phyloP scores from a whole-genome alignment of 2,113 vertebrate genomes.

The Oncorhynchus tshawytscha region DNA sequence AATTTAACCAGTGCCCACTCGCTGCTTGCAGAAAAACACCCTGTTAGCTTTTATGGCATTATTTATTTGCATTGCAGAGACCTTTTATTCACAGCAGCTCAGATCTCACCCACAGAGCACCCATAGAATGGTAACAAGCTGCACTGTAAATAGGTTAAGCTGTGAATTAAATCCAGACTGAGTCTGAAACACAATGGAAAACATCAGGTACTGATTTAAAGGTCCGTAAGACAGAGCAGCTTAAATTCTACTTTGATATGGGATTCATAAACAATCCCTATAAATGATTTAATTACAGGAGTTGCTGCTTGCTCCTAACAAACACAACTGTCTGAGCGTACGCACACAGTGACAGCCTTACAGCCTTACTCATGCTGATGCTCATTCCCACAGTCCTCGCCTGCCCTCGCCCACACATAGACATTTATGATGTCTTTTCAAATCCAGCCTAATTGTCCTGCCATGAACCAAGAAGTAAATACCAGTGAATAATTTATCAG shows the following conservation, averaged over 20 bases:
- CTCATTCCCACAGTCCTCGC: neutral
- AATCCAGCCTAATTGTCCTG: slow-evolving; percentile 13
- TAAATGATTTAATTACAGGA: slow-evolving; percentile 39
- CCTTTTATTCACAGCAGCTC: slow-evolving; percentile 40
- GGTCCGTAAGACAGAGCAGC: slow-evolving; percentile 29
- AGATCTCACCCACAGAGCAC: slow-evolving; percentile 24
- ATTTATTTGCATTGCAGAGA: slow-evolving; percentile 64
- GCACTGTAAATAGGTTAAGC: slow-evolving; percentile 52
- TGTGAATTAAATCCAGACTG: slow-evolving; percentile 30
- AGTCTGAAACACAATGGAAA: slow-evolving; percentile 39
- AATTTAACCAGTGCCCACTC: slow-evolving; percentile 51
- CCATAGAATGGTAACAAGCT: slow-evolving; percentile 39
- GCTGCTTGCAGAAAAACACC: slow-evolving; percentile 41
- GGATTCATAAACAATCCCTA: slow-evolving; percentile 21
- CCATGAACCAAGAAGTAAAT: slow-evolving; percentile 26
- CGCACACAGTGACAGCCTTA: neutral
- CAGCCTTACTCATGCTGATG: neutral
- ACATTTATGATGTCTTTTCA: slow-evolving; percentile 17
- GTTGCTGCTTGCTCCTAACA: slow-evolving; percentile 12
- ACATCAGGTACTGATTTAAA: slow-evolving; percentile 49
- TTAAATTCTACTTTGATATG: slow-evolving; percentile 13
- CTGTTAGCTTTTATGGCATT: slow-evolving; percentile 58
- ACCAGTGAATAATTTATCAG: slow-evolving; percentile 18
- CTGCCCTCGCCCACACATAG: slow-evolving; percentile 23
- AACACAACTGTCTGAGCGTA: slow-evolving; percentile 2